A percentile compares a stretch with the other conserved stretches of the same genome.
Evolutionary conservation across 2,797 vertebrate species (phyloP).

Genomic region (Muraenolepis orangiensis): DNA sequence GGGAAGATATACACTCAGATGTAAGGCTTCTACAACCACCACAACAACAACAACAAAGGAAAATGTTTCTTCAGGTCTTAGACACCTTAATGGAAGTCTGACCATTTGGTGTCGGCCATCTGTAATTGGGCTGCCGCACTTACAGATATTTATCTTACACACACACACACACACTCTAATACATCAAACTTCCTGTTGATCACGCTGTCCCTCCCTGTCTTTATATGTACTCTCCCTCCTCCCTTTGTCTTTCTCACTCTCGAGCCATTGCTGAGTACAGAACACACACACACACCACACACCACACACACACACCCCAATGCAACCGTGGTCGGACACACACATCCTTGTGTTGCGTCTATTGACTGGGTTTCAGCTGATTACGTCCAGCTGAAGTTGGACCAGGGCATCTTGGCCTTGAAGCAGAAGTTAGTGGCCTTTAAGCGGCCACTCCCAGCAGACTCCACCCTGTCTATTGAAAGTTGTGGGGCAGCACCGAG

Average conservation of each 20-base stretch:
- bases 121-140: neutral
- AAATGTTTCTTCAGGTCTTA: neutral
- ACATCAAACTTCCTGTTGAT: too few relatives aligned
- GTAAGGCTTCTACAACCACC: neutral
- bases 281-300: neutral
- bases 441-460: constrained; percentile 41
- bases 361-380: constrained; percentile 53
- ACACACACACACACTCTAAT: too few relatives aligned
- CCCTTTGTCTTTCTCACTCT: too few relatives aligned
- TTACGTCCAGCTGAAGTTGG: constrained; percentile 43
- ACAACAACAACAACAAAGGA: too few relatives aligned
- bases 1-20: neutral
- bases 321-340: constrained; percentile 25
- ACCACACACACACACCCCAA: neutral
- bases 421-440: constrained; percentile 59
- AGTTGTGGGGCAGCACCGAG: neutral
- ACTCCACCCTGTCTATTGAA: constrained; percentile 34
- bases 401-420: constrained; percentile 54
- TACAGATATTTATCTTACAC: too few relatives aligned
- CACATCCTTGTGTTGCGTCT: constrained; percentile 36
- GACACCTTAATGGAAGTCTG: constrained; percentile 6
- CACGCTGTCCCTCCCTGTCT: neutral
- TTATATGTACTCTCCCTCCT: neutral
- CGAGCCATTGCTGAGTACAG: neutral
- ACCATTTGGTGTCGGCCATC: constrained; percentile 8